These are phyloP conservation scores for Callospermophilus lateralis DNA, from an alignment of 2,113 vertebrate species.

Conservation along the genomic window DNA sequence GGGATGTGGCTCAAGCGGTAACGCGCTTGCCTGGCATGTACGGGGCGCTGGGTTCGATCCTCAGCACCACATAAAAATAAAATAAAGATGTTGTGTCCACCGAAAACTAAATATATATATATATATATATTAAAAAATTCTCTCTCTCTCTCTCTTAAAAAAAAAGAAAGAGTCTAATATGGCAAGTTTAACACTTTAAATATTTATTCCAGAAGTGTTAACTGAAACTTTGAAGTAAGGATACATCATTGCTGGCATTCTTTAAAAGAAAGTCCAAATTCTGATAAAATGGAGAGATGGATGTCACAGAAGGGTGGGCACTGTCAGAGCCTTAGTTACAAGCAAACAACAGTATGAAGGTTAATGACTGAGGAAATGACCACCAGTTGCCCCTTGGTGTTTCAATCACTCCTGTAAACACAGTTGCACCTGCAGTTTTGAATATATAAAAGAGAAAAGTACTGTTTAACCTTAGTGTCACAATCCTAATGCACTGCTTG, in stretches of 20 bases:
- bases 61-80: too few relatives aligned
- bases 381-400: neutral
- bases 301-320: fast-evolving
- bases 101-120: too few relatives aligned
- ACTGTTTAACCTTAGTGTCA: neutral
- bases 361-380: neutral
- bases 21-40: too few relatives aligned
- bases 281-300: fast-evolving
- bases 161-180: neutral
- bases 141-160: too few relatives aligned
- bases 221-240: neutral
- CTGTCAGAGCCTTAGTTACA: neutral
- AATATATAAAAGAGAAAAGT: neutral
- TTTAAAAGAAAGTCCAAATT: neutral
- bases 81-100: too few relatives aligned
- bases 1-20: too few relatives aligned
- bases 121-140: too few relatives aligned
- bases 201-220: neutral
- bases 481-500: neutral
- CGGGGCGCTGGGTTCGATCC: too few relatives aligned
- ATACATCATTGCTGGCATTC: neutral
- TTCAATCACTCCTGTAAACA: neutral
- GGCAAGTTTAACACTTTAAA: neutral
- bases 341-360: neutral
- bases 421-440: neutral